Evolutionary conservation across 2,113 vertebrate genomes (phyloP).

Genomic region (Anoura caudifer): DNA sequence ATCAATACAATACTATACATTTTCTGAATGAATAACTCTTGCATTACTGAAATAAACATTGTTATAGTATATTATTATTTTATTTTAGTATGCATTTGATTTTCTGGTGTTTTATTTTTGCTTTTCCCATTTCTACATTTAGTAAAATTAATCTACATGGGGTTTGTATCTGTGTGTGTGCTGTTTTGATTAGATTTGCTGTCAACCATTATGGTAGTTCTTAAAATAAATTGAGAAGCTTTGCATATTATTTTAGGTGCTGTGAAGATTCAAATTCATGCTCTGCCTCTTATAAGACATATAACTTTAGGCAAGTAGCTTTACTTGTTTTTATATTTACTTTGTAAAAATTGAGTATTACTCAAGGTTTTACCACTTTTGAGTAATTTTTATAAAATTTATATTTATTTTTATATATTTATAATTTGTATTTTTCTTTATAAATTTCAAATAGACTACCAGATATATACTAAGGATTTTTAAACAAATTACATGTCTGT

Average conservation of each 20-base stretch:
- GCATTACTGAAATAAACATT: background rate
- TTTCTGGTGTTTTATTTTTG: background rate
- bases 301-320: background rate
- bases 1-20: background rate
- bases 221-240: constrained; percentile 42
- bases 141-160: background rate
- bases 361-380: background rate
- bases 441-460: background rate
- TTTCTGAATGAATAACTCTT: constrained; percentile 8
- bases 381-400: background rate
- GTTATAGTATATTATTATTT: background rate
- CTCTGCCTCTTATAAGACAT: constrained; percentile 28
- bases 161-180: background rate
- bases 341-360: constrained; percentile 2
- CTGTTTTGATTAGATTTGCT: constrained; percentile 39
- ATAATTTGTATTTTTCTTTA: background rate
- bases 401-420: background rate
- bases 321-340: constrained; percentile 17
- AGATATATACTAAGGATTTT: background rate
- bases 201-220: background rate
- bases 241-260: constrained; percentile 27
- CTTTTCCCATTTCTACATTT: background rate
- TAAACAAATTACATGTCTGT: background rate
- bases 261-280: constrained; percentile 42
- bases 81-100: background rate